Evolutionary conservation across 2,797 vertebrate species (phyloP).

Genomic region (Ceryle rudis): DNA sequence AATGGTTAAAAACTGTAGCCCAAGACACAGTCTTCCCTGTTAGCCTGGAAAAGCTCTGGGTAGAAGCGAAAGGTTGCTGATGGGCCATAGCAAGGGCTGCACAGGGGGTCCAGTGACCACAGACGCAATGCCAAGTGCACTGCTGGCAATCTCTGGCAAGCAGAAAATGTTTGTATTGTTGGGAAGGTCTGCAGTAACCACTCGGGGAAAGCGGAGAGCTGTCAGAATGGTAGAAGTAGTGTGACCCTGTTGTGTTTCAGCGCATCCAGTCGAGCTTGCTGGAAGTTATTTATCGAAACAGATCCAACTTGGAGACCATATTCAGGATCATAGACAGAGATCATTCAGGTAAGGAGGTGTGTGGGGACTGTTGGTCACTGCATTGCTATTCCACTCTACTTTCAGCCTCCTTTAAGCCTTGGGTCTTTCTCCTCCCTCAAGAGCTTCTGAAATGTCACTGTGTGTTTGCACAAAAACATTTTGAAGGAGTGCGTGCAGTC

Average conservation of each 20-base stretch:
- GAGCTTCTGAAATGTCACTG: not conserved
- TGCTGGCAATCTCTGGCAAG: not conserved
- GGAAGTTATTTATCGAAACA: constrained; percentile 92
- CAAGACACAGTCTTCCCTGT: not conserved
- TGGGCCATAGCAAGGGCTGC: not conserved
- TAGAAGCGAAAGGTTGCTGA: not conserved
- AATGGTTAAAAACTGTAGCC: not conserved
- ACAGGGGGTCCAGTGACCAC: no score
- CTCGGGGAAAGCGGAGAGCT: not conserved
- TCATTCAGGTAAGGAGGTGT: constrained; percentile 85
- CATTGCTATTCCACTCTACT: not conserved
- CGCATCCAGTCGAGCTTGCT: constrained; percentile 86
- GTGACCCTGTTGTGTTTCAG: constrained; percentile 64
- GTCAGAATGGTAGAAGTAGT: not conserved
- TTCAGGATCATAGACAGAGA: constrained; percentile 94
- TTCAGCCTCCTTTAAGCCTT: not conserved
- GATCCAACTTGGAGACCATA: constrained; percentile 93
- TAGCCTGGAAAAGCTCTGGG: accelerated
- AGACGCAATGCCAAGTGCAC: no score
- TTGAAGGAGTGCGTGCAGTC: not conserved
- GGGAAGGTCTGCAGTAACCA: not conserved
- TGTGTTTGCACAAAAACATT: not conserved
- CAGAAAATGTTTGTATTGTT: not conserved
- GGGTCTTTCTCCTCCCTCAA: not conserved
- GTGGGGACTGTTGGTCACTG: no score